Base-by-base conservation (phyloP, 2,113 vertebrate species). In the Seriola dumerili region DNA sequence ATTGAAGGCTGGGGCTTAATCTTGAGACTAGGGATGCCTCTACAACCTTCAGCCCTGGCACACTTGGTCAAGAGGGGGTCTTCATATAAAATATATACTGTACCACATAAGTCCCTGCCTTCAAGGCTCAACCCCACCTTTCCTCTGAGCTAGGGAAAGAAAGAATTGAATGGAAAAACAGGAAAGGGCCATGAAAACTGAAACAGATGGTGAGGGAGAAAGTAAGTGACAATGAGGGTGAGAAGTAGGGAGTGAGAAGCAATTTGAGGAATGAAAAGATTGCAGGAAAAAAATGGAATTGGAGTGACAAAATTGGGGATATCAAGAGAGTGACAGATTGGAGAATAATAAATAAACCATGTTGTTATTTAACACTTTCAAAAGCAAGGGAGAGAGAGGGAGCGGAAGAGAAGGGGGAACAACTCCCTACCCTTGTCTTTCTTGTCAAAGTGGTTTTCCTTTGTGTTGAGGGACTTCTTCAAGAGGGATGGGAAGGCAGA, bases 261-360 rank as follows among this genome's bases (percentile, higher is more conserved):
- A 81, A 83, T 87, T 76, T 83, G 65, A 76, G 77, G 66, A 75
- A 82, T 55, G 76, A 72, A 52, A 68, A 81, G 25, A 10, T 59
- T 32, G 17, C 29, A 46, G 25, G 42, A 48, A 71, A 40, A 74
- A 73, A 70, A 74, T 58, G 66, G 63, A 66, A 87, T 64, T 29
- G 23, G 73, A 80, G 44, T 74, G 76, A 85, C 46, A 83, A 84
- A 85, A 89, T 80, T 63, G 8, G 38, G 65, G 72, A 84, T 70
- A 80, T 88, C 76, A 88, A 55, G 12, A 93, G 85, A 91, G 81
- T 72, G 71, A 78, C 64, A 85, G 87, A 78, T 62, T 10, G 80
- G 78, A 85, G 85, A 89, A 92, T 94, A 95, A 94, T 76, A 46
- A 93, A 96, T 95, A 88, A 90, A 80, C 87, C 82, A 80, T 92